Conservation (phyloP, 2,888 invertebrate species). For the Philopedon plagiatum region DNA sequence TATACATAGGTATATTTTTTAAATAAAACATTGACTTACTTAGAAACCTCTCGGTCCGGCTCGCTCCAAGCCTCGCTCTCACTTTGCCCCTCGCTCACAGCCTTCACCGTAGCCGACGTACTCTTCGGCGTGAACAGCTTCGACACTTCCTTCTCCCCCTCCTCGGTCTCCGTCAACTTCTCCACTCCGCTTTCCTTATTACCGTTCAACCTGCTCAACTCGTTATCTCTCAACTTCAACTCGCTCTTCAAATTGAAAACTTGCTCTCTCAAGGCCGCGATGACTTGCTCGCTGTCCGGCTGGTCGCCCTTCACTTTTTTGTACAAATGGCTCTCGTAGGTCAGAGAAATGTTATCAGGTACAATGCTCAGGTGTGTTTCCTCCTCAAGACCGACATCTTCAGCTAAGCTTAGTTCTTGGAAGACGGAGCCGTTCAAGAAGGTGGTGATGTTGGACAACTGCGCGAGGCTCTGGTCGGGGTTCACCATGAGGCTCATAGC, state of each 20-base stretch:
- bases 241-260: slow-evolving; percentile 65
- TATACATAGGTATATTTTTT: too few relatives aligned
- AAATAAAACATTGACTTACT: slow-evolving; percentile 57
- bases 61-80: slow-evolving; percentile 93
- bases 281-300: slow-evolving; percentile 57
- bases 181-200: slow-evolving; percentile 49
- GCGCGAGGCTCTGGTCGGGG: slow-evolving; percentile 69
- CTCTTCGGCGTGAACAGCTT: slow-evolving; percentile 30
- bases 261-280: slow-evolving; percentile 64
- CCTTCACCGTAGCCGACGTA: slow-evolving; percentile 54
- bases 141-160: slow-evolving; percentile 13
- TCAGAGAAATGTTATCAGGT: slow-evolving; percentile 62
- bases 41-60: slow-evolving; percentile 85
- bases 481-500: slow-evolving; percentile 67
- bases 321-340: slow-evolving; percentile 63
- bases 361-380: slow-evolving; percentile 60
- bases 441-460: slow-evolving; percentile 70
- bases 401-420: slow-evolving; percentile 55
- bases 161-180: slow-evolving; percentile 53
- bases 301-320: slow-evolving; percentile 51
- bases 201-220: slow-evolving; percentile 59
- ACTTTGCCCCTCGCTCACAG: slow-evolving; percentile 66
- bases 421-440: slow-evolving; percentile 65
- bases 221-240: slow-evolving; percentile 64
- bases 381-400: slow-evolving; percentile 52